A percentile compares a stretch with the other conserved stretches of the same genome.
Evolutionary conservation across 2,797 vertebrate genomes (phyloP).

Genomic region (Protonibea diacanthus): DNA sequence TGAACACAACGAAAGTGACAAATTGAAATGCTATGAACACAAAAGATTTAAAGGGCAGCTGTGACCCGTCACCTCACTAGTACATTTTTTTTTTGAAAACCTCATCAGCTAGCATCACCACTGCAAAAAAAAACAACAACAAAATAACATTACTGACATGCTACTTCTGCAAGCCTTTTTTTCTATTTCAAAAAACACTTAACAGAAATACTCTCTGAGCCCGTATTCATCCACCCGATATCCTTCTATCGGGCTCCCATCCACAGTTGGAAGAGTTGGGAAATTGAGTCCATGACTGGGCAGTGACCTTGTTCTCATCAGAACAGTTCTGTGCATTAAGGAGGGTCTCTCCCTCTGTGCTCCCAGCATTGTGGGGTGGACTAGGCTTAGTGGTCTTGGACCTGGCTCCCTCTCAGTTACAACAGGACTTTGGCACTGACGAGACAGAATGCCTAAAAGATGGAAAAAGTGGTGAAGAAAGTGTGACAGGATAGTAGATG

Average conservation of each 20-base stretch:
- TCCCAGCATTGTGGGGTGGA: slow-evolving; percentile 65
- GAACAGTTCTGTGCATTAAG: slow-evolving; percentile 66
- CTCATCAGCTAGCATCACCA: slow-evolving; percentile 46
- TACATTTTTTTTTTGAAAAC: slow-evolving; percentile 19
- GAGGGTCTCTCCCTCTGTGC: slow-evolving; percentile 59
- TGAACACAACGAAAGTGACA: slow-evolving; percentile 60
- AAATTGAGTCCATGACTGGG: slow-evolving; percentile 71
- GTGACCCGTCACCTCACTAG: slow-evolving; percentile 25
- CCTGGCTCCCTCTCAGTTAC: slow-evolving; percentile 69
- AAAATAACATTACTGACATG: slow-evolving; percentile 23
- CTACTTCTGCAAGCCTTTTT: slow-evolving; percentile 35
- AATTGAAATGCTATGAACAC: slow-evolving; percentile 39
- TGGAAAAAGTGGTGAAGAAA: slow-evolving; percentile 74
- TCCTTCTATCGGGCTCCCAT: slow-evolving; percentile 45
- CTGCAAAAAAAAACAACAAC: slow-evolving; percentile 47
- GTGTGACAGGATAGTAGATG: slow-evolving; percentile 61
- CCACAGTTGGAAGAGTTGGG: slow-evolving; percentile 56
- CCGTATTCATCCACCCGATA: slow-evolving; percentile 56
- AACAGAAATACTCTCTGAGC: slow-evolving; percentile 74
- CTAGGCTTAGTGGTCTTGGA: slow-evolving; percentile 72
- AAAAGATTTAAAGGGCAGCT: slow-evolving; percentile 37
- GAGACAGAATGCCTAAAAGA: slow-evolving; percentile 76
- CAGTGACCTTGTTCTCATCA: slow-evolving; percentile 71
- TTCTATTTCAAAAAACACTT: slow-evolving; percentile 45
- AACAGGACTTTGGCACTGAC: slow-evolving; percentile 73